These are phyloP conservation scores for Scaptomyza pallida DNA, from an alignment of 1,140 invertebrate species.

Conservation along the genomic window DNA sequence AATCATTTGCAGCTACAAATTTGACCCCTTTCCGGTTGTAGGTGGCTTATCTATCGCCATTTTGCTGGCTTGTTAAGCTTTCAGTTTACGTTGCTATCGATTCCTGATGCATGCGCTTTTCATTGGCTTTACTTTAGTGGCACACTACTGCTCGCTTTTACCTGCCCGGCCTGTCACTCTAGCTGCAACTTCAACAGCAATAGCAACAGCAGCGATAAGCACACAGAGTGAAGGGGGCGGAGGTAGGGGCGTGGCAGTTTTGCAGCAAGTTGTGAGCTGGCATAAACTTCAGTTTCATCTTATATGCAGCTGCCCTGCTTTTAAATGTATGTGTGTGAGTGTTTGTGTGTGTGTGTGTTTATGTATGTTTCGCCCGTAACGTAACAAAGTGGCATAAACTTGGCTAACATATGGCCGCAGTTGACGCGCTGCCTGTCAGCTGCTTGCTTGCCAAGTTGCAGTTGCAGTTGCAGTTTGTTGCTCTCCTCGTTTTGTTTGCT, in stretches of 20 bases:
- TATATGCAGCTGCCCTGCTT: slow-evolving; percentile 28
- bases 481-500: slow-evolving; percentile 36
- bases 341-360: not conserved
- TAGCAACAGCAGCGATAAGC: slow-evolving; percentile 25
- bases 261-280: slow-evolving; percentile 10
- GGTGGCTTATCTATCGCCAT: slow-evolving; percentile 8
- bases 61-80: slow-evolving; percentile 28
- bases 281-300: slow-evolving; percentile 31
- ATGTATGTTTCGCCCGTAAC: slow-evolving; percentile 25
- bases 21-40: not conserved
- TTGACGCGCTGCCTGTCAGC: slow-evolving; percentile 45
- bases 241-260: not conserved
- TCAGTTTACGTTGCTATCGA: slow-evolving; percentile 33
- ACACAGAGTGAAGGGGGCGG: not conserved
- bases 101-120: slow-evolving; percentile 6
- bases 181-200: slow-evolving; percentile 6
- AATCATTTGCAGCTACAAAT: not conserved
- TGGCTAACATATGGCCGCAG: slow-evolving; percentile 67
- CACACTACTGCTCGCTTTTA: slow-evolving; percentile 5
- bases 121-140: not conserved
- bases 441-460: slow-evolving; percentile 36
- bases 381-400: slow-evolving; percentile 69
- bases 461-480: slow-evolving; percentile 27
- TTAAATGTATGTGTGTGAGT: not conserved
- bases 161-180: slow-evolving; percentile 2